Evolutionary conservation across 1,140 invertebrate species (phyloP).

Genomic region (Kradibia gibbosae): DNA sequence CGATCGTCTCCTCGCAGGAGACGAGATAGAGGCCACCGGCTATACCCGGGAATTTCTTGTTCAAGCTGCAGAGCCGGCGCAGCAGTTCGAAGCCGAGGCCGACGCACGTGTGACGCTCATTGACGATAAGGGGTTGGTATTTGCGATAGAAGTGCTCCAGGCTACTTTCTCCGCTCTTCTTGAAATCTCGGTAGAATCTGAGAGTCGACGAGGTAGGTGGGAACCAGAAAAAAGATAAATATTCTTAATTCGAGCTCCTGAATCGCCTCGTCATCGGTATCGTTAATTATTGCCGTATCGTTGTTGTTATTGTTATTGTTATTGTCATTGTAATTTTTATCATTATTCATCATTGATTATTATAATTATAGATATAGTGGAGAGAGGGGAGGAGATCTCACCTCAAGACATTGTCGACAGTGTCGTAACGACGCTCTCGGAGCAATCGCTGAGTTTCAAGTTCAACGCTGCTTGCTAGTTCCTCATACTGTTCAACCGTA

Average conservation of each 20-base stretch:
- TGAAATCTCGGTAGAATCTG: conserved; percentile 83
- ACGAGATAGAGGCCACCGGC: conserved; percentile 80
- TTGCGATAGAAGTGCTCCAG: conserved; percentile 81
- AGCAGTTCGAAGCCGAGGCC: conserved; percentile 87
- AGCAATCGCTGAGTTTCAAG: conserved; percentile 82
- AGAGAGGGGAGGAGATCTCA: conserved; percentile 52
- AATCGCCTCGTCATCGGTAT: background rate
- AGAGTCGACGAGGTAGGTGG: too few species aligned
- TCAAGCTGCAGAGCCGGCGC: conserved; percentile 73
- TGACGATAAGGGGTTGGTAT: conserved; percentile 84
- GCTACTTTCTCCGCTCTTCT: conserved; percentile 75
- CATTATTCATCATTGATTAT: background rate
- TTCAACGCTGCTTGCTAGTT: conserved; percentile 83
- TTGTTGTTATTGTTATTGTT: background rate
- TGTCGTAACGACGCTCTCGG: conserved; percentile 88
- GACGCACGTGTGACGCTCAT: conserved; percentile 88
- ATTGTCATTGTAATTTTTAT: background rate
- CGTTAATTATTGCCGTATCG: too few species aligned
- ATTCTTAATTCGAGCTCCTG: background rate
- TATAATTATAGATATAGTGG: too few species aligned
- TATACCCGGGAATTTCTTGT: conserved; percentile 78
- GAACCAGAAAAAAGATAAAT: too few species aligned
- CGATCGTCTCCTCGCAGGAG: conserved; percentile 90
- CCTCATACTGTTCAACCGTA: conserved; percentile 83
- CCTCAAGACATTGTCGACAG: conserved; percentile 86